phyloP scores from a whole-genome alignment of 2,113 vertebrate genomes.

The Bagarius yarrelli region DNA sequence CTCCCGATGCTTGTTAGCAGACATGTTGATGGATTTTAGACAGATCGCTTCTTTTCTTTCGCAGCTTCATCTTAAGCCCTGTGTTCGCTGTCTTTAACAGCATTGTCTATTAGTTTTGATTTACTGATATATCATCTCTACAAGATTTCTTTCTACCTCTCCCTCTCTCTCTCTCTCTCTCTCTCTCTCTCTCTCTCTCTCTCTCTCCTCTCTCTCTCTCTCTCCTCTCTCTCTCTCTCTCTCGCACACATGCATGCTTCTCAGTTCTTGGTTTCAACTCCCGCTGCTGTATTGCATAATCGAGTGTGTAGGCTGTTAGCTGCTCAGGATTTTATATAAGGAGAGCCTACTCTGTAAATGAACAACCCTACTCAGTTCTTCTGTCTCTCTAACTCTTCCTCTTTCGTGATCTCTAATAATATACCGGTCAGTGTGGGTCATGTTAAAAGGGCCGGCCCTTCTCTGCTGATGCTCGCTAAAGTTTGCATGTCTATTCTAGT shows the following conservation, averaged over 20 bases:
- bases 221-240: slow-evolving; percentile 6
- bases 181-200: neutral
- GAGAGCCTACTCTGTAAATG: slow-evolving; percentile 39
- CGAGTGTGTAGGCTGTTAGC: slow-evolving; percentile 49
- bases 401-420: slow-evolving; percentile 14
- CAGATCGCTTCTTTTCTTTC: neutral
- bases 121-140: neutral
- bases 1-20: slow-evolving; percentile 31
- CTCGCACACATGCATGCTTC: slow-evolving; percentile 4
- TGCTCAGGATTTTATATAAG: slow-evolving; percentile 48
- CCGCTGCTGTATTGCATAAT: slow-evolving; percentile 47
- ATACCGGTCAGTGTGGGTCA: slow-evolving; percentile 17
- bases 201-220: neutral
- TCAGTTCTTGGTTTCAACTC: slow-evolving; percentile 20
- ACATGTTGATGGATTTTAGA: slow-evolving; percentile 10
- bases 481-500: neutral
- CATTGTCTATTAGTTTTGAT: neutral
- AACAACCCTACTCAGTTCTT: slow-evolving; percentile 31
- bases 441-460: neutral
- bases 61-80: neutral
- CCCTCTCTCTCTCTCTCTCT: neutral
- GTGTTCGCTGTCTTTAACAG: neutral
- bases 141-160: neutral
- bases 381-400: slow-evolving; percentile 18
- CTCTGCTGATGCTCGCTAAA: neutral